Evolutionary conservation across 2,113 vertebrate genomes (phyloP).

Genomic region (Halichoeres trimaculatus): DNA sequence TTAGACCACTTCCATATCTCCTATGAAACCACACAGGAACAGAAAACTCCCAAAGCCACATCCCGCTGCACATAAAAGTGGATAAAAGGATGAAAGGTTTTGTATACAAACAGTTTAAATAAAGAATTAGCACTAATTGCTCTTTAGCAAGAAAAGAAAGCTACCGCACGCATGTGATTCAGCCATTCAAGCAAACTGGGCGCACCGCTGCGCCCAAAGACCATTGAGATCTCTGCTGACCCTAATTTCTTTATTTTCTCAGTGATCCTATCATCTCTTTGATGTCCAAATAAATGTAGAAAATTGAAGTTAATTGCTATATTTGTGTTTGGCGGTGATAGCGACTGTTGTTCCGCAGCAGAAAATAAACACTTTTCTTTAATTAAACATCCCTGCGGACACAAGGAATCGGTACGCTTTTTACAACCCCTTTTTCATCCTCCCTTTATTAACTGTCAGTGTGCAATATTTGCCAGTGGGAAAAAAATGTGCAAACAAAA

Average conservation of each 20-base stretch:
- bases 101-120: conserved; percentile 86
- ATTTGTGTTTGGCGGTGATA: conserved; percentile 83
- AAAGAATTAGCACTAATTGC: conserved; percentile 85
- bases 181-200: conserved; percentile 74
- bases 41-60: conserved; percentile 79
- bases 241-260: conserved; percentile 84
- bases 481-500: conserved; percentile 72
- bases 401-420: conserved; percentile 66
- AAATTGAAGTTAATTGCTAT: conserved; percentile 86
- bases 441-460: conserved; percentile 77
- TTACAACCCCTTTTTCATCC: conserved; percentile 74
- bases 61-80: conserved; percentile 80
- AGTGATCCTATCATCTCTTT: conserved; percentile 83
- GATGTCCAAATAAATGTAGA: conserved; percentile 84
- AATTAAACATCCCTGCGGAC: conserved; percentile 82
- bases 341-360: conserved; percentile 72
- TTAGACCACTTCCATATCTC: conserved; percentile 70
- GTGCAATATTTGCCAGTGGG: conserved; percentile 67
- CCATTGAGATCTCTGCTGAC: conserved; percentile 80
- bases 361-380: conserved; percentile 82
- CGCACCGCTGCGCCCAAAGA: conserved; percentile 72
- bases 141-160: conserved; percentile 84
- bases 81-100: conserved; percentile 86
- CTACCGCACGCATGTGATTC: conserved; percentile 80
- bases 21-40: conserved; percentile 75